Percentiles rank a stretch among this genome's conserved stretches.
phyloP scores from a whole-genome alignment of 2,113 vertebrate species.

The Actinemys pallida region DNA sequence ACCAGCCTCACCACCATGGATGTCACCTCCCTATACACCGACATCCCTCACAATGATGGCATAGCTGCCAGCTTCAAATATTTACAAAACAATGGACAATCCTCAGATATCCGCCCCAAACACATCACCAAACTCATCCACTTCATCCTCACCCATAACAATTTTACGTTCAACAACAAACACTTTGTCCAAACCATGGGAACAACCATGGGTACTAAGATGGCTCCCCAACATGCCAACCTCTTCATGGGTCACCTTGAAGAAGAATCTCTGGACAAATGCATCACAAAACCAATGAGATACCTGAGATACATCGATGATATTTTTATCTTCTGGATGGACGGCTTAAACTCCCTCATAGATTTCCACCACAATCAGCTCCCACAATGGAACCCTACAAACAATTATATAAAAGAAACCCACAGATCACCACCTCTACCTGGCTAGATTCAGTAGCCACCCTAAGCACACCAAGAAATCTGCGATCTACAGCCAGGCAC shows the following conservation, averaged over 20 bases:
- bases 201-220: not conserved
- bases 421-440: not conserved
- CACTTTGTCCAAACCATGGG: not conserved
- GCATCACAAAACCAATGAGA: not conserved
- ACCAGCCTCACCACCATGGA: not conserved
- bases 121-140: not conserved
- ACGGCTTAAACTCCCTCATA: not conserved
- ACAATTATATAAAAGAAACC: not conserved
- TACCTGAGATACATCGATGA: not conserved
- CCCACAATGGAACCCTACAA: not conserved
- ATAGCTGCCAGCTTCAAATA: not conserved
- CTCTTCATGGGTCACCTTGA: not conserved
- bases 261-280: not conserved
- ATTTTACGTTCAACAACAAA: not conserved
- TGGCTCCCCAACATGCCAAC: not conserved
- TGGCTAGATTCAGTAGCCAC: not conserved
- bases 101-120: not conserved
- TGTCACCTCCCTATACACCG: not conserved
- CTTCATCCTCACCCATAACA: not conserved
- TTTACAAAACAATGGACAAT: not conserved
- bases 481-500: not conserved
- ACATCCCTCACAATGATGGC: not conserved
- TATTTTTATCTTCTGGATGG: not conserved
- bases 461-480: not conserved
- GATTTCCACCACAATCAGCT: not conserved